Conservation (phyloP, 2,797 vertebrate species). For the Arremon aurantiirostris region DNA sequence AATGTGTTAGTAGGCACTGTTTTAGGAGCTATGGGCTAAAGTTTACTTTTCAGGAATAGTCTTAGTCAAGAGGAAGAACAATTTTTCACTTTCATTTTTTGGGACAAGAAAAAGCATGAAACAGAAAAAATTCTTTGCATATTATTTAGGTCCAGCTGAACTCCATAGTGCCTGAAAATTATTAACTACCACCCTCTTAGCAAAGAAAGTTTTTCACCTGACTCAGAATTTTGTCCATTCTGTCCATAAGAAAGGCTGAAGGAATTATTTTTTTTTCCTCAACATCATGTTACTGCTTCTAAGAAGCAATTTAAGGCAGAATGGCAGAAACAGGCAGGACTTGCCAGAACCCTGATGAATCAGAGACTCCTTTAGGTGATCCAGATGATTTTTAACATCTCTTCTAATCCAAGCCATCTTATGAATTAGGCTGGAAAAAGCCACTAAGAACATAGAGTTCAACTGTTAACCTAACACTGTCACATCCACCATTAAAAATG, state of each 20-base stretch:
- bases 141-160: constrained; percentile 42
- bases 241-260: not conserved
- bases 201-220: not conserved
- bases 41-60: constrained; percentile 44
- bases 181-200: not conserved
- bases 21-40: not conserved
- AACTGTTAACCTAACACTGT: not conserved
- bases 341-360: not conserved
- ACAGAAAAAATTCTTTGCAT: constrained; percentile 48
- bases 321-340: not conserved
- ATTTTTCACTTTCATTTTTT: not conserved
- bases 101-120: not conserved
- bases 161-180: not conserved
- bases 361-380: not conserved
- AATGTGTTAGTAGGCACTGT: not conserved
- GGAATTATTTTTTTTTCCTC: not conserved
- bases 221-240: not conserved
- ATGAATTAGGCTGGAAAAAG: not conserved
- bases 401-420: not conserved
- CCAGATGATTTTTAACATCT: not conserved
- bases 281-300: not conserved
- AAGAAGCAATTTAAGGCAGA: not conserved
- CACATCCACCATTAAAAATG: not conserved
- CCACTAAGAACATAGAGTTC: not conserved
- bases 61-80: constrained; percentile 53